A percentile compares a stretch with the other conserved stretches of the same genome.
These are phyloP conservation scores for Channa striata DNA, from an alignment of 2,797 vertebrate genomes.

Conservation along the genomic window DNA sequence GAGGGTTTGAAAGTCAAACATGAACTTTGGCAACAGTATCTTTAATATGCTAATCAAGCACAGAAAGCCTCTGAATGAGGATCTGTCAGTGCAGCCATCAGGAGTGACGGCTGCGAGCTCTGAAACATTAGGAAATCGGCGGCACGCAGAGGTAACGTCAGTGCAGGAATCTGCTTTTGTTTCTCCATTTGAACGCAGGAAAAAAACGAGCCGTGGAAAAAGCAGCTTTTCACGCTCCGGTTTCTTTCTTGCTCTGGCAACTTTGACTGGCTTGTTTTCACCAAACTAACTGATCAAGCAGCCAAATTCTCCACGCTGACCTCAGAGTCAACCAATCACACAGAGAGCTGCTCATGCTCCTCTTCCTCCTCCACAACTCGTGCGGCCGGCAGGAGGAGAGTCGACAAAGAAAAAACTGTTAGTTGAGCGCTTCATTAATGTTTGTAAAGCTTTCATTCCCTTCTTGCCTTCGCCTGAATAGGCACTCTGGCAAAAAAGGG, in stretches of 20 bases:
- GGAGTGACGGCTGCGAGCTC: no score
- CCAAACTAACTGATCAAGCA: conserved; percentile 54
- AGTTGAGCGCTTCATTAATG: conserved; percentile 76
- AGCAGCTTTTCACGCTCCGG: conserved; percentile 11
- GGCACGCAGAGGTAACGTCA: background rate
- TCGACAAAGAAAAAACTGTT: conserved; percentile 61
- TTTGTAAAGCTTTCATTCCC: conserved; percentile 76
- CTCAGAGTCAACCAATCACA: conserved; percentile 73
- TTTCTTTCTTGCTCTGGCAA: conserved; percentile 29
- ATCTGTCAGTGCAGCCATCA: background rate
- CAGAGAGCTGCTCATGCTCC: conserved; percentile 80
- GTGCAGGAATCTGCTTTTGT: background rate
- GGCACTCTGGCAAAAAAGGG: conserved; percentile 68
- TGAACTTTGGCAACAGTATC: background rate
- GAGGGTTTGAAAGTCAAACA: background rate
- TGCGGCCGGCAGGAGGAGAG: conserved; percentile 80
- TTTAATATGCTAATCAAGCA: background rate
- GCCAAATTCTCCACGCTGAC: conserved; percentile 64
- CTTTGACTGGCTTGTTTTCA: conserved; percentile 49
- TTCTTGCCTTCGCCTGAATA: conserved; percentile 73
- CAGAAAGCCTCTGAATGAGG: background rate
- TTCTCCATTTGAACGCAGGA: conserved; percentile 10
- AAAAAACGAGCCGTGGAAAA: conserved; percentile 17
- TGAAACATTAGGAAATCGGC: conserved; percentile 3
- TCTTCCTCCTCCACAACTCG: conserved; percentile 90